Base-by-base conservation (phyloP, 2,888 invertebrate species). In the Napeogenes inachia region DNA sequence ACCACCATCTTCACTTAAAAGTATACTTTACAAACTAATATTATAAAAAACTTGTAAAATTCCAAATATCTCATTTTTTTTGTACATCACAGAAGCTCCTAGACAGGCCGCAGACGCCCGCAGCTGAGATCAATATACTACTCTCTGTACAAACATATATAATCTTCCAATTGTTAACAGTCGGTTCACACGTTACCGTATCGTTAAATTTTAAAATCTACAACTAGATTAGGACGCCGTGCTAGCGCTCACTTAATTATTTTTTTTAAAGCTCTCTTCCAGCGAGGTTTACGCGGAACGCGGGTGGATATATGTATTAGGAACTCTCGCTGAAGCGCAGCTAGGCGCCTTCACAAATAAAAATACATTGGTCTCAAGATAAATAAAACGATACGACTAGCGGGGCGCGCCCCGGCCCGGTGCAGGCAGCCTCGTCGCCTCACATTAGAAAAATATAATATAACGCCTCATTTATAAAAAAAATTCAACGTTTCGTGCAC, bases 11-110 rank as follows among this genome's bases (percentile, higher is more conserved):
- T 87, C 83, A 83, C 89, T 89, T 89, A 89, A 84, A 75, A 84
- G 82, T 87, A 87, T 84, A 84, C 82, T 84, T 85, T 88, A 87
- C 84, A 84, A 87, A 89, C 88, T 88, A 89, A 89, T 71, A 71
- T 87, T 89, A 89, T 89, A 88, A 90, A 88, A 90, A 89, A 87
- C 87, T 89, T 89, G 89, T 90, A 89, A 89, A 87, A 87, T 85
- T 84, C 85, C 85, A 89, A 89, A 89, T 89, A 89, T 83, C 84
- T 86, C 80, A 77, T 84, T 82, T 79, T 74, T 81, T 88, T 89
- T 89, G 89, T 90, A 90, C 89, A 91, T 91, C 88, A 90, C 90
- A 90, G 89, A 86, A 86, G 79, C 81, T 84, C 82, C 79, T 78
- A 75, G 71, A 70, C 74, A 67, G 78, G 75, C 77, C 74, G 75